Evolutionary conservation across 35 echinoderm and acorn worm genomes (phyloP).

Genomic region (Apostichopus californicus): DNA sequence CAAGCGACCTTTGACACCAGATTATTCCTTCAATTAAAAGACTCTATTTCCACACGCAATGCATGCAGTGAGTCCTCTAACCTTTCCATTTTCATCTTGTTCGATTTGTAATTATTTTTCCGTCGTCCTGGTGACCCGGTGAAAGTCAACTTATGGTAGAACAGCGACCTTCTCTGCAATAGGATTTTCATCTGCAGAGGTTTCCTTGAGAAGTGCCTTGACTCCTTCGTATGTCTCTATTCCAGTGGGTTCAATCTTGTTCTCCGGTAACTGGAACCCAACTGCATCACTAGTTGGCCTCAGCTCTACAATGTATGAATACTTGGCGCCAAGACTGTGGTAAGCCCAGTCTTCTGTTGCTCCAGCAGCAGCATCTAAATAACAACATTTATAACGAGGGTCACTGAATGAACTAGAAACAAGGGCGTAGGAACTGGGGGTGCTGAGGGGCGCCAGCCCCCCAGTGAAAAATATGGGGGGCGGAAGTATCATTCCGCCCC

Average conservation of each 20-base stretch:
- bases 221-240: slow-evolving; percentile 38
- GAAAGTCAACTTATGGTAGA: background rate
- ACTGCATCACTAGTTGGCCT: background rate
- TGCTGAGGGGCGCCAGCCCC: no score
- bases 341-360: slow-evolving; percentile 40
- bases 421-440: no score
- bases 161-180: background rate
- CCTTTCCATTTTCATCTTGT: no score
- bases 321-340: background rate
- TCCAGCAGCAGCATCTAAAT: slow-evolving; percentile 18
- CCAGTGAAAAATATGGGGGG: no score
- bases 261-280: slow-evolving; percentile 17
- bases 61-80: no score
- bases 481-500: no score
- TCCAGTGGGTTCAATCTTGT: slow-evolving; percentile 18
- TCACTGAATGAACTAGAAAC: no score
- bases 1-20: no score
- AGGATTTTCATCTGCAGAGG: background rate
- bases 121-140: no score
- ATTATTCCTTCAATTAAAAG: background rate
- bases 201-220: background rate
- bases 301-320: slow-evolving; percentile 47
- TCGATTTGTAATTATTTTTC: no score
- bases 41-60: no score
- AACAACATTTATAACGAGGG: no score